phyloP scores from a whole-genome alignment of 1,140 invertebrate species.

The Sinonovacula constricta region DNA sequence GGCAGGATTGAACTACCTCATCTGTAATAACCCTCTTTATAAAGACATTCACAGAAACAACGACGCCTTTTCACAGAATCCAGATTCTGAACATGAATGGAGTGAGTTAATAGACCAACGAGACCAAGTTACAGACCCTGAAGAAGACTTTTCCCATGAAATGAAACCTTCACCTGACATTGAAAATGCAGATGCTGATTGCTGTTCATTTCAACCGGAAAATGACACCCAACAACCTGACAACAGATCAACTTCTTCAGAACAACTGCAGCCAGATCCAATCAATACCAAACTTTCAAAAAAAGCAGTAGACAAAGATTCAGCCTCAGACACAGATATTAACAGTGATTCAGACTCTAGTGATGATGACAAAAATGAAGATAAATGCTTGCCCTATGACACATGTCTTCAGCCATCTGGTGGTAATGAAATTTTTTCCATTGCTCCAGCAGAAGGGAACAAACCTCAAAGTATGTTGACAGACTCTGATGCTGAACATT shows the following conservation, averaged over 20 bases:
- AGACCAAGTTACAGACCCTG: no score
- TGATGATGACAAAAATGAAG: not conserved
- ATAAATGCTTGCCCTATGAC: slow-evolving; percentile 4
- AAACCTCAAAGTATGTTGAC: slow-evolving; percentile 5
- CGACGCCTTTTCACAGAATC: not conserved
- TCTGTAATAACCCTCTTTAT: not conserved
- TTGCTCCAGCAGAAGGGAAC: slow-evolving; percentile 20
- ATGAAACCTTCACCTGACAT: not conserved
- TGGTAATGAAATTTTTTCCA: slow-evolving; percentile 19
- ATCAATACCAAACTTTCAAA: not conserved
- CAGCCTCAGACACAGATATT: not conserved
- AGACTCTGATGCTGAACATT: not conserved
- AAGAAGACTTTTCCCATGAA: no score
- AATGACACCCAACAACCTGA: slow-evolving; percentile 3
- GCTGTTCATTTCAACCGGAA: not conserved
- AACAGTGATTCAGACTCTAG: not conserved
- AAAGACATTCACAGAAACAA: not conserved
- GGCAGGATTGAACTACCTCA: not conserved
- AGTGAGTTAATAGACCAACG: not conserved
- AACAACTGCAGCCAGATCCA: not conserved
- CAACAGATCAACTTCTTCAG: not conserved
- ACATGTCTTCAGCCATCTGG: slow-evolving; percentile 14
- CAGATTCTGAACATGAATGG: not conserved
- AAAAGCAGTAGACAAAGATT: not conserved
- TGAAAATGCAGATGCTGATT: not conserved